Evolutionary conservation across 2,113 vertebrate genomes (phyloP).

Genomic region (Urocolius indicus): DNA sequence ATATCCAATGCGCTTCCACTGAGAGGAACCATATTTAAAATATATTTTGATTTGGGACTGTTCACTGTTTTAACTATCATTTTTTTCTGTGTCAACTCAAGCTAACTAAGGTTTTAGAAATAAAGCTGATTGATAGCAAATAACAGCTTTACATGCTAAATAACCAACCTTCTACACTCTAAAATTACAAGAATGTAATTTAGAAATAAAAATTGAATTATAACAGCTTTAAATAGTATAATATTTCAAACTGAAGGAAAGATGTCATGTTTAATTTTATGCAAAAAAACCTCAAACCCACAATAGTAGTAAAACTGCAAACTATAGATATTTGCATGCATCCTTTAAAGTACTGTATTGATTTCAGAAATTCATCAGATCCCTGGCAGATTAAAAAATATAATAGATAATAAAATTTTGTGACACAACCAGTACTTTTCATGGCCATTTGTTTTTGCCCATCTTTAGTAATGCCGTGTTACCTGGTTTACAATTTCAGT

Average conservation of each 20-base stretch:
- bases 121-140: not conserved
- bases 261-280: not conserved
- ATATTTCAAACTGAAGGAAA: not conserved
- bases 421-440: not conserved
- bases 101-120: not conserved
- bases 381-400: not conserved
- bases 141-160: not conserved
- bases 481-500: not conserved
- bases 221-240: not conserved
- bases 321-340: not conserved
- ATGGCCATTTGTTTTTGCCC: not conserved
- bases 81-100: not conserved
- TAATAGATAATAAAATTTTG: not conserved
- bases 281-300: no score
- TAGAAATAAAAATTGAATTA: not conserved
- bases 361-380: not conserved
- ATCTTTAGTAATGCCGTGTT: not conserved
- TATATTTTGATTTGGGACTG: not conserved
- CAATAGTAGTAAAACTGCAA: not conserved
- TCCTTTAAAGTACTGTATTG: not conserved
- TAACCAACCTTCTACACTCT: not conserved
- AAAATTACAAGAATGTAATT: not conserved
- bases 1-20: not conserved
- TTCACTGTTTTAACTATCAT: not conserved
- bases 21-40: not conserved